Conservation (phyloP, 1,140 invertebrate species). For the Lepeophtheirus salmonis region DNA sequence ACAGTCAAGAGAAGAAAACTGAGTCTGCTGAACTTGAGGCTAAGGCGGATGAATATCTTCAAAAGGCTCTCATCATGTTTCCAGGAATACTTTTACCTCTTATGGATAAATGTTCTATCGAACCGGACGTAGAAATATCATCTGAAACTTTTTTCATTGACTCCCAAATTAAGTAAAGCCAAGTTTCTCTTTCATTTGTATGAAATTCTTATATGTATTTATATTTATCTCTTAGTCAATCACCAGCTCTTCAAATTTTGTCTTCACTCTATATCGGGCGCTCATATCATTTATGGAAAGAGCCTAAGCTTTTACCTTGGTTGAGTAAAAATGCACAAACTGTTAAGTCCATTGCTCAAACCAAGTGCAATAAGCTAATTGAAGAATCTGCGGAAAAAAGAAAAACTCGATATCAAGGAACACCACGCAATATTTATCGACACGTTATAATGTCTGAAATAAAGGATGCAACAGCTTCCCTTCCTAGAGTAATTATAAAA, state of each 20-base stretch:
- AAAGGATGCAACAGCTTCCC: constrained; percentile 41
- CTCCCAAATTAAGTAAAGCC: constrained; percentile 17
- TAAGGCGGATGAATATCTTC: constrained; percentile 40
- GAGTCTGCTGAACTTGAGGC: constrained; percentile 14
- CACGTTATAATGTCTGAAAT: constrained; percentile 62
- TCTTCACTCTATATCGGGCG: constrained; percentile 51
- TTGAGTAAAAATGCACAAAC: constrained; percentile 46
- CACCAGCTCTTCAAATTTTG: constrained; percentile 44
- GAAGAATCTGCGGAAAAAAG: constrained; percentile 42
- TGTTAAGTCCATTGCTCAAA: constrained; percentile 31
- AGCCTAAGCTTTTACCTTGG: constrained; percentile 51
- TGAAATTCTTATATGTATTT: not conserved
- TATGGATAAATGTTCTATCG: constrained; percentile 53
- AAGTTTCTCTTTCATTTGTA: constrained; percentile 4
- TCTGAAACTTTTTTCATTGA: constrained; percentile 32
- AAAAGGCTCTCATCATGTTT: constrained; percentile 63
- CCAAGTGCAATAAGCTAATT: constrained; percentile 40
- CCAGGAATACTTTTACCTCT: constrained; percentile 50
- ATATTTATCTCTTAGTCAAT: constrained; percentile 31
- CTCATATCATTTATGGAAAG: constrained; percentile 56
- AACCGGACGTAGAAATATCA: constrained; percentile 42
- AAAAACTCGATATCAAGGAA: constrained; percentile 39
- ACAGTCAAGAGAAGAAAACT: constrained; percentile 15
- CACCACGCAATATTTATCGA: constrained; percentile 50
- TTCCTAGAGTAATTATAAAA: constrained; percentile 30